Percentiles rank a stretch among this genome's conserved stretches.
Evolutionary conservation across 2,113 vertebrate genomes (phyloP).

Genomic region (Ciconia stormi): DNA sequence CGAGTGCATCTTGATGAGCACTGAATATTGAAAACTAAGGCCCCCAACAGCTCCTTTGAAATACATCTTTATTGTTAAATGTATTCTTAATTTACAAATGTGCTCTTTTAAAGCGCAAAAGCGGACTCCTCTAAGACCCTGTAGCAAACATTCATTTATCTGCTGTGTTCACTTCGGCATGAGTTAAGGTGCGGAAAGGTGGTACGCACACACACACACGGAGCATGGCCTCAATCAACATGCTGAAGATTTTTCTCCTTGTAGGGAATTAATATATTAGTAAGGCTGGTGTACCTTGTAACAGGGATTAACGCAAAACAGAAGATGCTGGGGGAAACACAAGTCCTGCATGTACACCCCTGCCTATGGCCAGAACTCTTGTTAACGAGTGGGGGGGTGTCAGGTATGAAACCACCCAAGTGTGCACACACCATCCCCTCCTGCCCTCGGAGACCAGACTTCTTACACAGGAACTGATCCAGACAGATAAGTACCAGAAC

Average conservation of each 20-base stretch:
- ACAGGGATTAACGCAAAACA: not conserved
- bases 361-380: not conserved
- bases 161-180: not conserved
- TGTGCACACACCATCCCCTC: not conserved
- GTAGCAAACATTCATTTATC: not conserved
- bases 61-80: not conserved
- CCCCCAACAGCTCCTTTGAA: not conserved
- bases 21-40: not conserved
- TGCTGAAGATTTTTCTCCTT: fast-evolving
- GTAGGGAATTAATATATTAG: not conserved
- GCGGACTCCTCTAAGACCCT: not conserved
- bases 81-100: not conserved
- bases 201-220: not conserved
- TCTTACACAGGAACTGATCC: not conserved
- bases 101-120: not conserved
- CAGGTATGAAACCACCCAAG: not conserved
- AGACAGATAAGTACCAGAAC: not conserved
- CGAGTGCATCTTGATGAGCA: not conserved
- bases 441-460: not conserved
- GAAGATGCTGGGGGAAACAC: not conserved
- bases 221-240: not conserved
- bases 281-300: not conserved
- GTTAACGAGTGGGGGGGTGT: not conserved
- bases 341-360: not conserved
- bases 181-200: not conserved